These are phyloP conservation scores for Phycodurus eques DNA, from an alignment of 2,113 vertebrate genomes.

Conservation along the genomic window DNA sequence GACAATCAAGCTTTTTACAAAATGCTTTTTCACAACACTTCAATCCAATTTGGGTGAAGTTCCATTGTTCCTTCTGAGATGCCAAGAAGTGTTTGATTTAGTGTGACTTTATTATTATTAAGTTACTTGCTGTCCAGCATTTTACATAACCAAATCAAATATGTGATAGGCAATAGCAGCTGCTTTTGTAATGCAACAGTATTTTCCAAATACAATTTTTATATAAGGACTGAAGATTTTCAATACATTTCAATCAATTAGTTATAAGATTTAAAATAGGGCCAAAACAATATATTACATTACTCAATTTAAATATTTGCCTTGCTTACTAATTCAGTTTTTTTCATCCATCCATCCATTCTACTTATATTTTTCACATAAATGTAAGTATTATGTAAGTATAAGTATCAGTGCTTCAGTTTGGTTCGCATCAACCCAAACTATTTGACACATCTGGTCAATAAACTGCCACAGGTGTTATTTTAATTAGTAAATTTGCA, in stretches of 20 bases:
- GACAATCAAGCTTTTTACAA: conserved; percentile 54
- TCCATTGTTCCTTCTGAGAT: conserved; percentile 58
- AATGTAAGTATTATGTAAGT: neutral
- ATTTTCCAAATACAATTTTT: conserved; percentile 23
- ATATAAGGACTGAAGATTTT: neutral
- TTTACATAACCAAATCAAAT: conserved; percentile 1
- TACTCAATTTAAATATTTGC: neutral
- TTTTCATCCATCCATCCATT: neutral
- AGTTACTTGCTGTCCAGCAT: conserved; percentile 2
- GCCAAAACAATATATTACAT: conserved; percentile 1
- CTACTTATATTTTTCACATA: neutral
- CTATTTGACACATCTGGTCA: conserved; percentile 1
- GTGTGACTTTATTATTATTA: conserved; percentile 13
- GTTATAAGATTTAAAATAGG: too few relatives aligned
- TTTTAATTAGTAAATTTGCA: neutral
- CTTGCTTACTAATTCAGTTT: neutral
- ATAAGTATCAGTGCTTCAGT: conserved; percentile 2
- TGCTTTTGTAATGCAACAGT: conserved; percentile 3
- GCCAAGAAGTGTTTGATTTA: conserved; percentile 50
- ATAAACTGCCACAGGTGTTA: neutral
- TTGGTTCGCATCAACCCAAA: neutral
- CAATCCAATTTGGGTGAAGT: conserved; percentile 30
- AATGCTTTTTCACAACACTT: conserved; percentile 8
- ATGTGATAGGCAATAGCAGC: neutral
- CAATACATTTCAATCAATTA: neutral